Conservation (phyloP, 2,888 invertebrate genomes). For the Hirudinaria manillensis region DNA sequence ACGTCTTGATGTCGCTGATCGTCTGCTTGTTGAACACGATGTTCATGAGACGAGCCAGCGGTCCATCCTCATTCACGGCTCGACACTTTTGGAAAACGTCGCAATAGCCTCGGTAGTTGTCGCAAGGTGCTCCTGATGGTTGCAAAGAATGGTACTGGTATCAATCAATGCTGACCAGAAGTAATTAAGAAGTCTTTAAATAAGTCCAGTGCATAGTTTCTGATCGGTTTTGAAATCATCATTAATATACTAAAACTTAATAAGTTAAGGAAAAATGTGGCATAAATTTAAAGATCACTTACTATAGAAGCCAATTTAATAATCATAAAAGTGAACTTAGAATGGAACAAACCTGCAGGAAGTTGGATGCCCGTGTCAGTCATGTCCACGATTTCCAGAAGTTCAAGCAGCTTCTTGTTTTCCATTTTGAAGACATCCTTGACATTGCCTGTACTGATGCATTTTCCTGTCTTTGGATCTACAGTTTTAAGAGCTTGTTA, state of each 20-base stretch:
- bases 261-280: too few relatives aligned
- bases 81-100: conserved; percentile 98
- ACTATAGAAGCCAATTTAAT: too few relatives aligned
- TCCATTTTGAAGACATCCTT: conserved; percentile 5
- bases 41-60: conserved; percentile 89
- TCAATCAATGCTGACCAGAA: not conserved
- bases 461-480: conserved; percentile 13
- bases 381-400: not conserved
- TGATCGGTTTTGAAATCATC: too few relatives aligned
- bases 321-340: too few relatives aligned
- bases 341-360: conserved; percentile 15
- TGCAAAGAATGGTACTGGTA: not conserved
- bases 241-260: too few relatives aligned
- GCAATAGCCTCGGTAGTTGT: conserved; percentile 95
- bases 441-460: conserved; percentile 23
- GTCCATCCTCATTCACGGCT: conserved; percentile 96
- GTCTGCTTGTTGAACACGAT: conserved; percentile 85
- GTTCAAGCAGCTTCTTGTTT: conserved; percentile 8
- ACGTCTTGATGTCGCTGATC: conserved; percentile 76
- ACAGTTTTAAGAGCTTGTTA: not conserved
- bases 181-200: not conserved
- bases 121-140: conserved; percentile 76
- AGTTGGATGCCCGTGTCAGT: conserved; percentile 5
- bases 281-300: too few relatives aligned
- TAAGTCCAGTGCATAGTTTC: too few relatives aligned